Percentiles rank a stretch among this genome's conserved stretches.
Conservation (phyloP, 2,797 vertebrate species). For the Alfaro cultratus region DNA sequence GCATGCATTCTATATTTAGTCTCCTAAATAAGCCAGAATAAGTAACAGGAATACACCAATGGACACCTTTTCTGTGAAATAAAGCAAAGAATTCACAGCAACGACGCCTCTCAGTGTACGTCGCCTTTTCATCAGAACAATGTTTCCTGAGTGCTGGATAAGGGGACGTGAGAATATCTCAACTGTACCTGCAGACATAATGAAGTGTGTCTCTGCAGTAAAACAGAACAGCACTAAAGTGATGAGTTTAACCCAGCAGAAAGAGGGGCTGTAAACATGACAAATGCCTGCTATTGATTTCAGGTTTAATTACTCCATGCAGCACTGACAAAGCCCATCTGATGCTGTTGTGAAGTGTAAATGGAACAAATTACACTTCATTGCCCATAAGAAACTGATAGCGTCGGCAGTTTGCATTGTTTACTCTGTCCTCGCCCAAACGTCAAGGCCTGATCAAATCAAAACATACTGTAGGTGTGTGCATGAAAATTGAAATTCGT, state of each 20-base stretch:
- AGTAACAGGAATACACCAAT: conserved; percentile 60
- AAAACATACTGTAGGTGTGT: conserved; percentile 84
- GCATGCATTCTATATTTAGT: conserved; percentile 20
- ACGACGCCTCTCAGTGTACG: conserved; percentile 83
- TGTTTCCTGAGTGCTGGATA: conserved; percentile 90
- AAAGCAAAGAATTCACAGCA: conserved; percentile 91
- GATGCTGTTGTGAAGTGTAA: conserved; percentile 99
- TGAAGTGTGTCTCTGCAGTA: conserved; percentile 99
- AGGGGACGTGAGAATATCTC: conserved; percentile 93
- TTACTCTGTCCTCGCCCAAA: conserved; percentile 95
- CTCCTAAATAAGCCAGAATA: conserved; percentile 48
- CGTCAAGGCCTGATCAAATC: conserved; percentile 94
- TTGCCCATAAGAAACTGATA: conserved; percentile 99
- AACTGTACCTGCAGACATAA: conserved; percentile 99
- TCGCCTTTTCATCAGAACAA: conserved; percentile 89
- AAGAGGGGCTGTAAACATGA: conserved; percentile 99
- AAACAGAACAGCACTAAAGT: conserved; percentile 99
- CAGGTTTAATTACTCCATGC: conserved; percentile 99
- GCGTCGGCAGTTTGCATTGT: conserved; percentile 99
- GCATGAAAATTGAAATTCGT: conserved; percentile 32
- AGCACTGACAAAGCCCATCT: conserved; percentile 99
- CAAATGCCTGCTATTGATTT: conserved; percentile 99
- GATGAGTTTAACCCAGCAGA: conserved; percentile 99
- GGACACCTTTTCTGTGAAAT: conserved; percentile 72
- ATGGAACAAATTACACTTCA: conserved; percentile 99